Evolutionary conservation across 2,888 invertebrate genomes (phyloP).

Genomic region (Chrysotoxum bicinctum): DNA sequence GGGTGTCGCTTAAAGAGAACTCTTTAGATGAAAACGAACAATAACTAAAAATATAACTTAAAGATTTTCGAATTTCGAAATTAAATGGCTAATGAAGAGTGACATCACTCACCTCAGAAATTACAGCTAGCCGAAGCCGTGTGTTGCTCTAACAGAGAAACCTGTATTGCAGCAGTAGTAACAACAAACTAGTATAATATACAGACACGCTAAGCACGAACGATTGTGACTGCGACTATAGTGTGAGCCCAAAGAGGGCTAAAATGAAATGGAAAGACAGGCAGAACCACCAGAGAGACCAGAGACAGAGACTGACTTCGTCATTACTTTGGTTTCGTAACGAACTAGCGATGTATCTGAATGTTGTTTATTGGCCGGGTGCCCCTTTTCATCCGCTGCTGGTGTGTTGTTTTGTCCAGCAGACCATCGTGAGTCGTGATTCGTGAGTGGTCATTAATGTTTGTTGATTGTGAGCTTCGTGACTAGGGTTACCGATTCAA

Average conservation of each 20-base stretch:
- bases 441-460: slow-evolving; percentile 48
- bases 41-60: slow-evolving; percentile 39
- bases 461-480: slow-evolving; percentile 50
- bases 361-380: slow-evolving; percentile 43
- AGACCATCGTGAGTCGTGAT: slow-evolving; percentile 11
- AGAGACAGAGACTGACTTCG: slow-evolving; percentile 44
- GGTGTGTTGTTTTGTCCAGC: slow-evolving; percentile 13
- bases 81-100: slow-evolving; percentile 49
- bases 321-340: slow-evolving; percentile 68
- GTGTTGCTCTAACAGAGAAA: slow-evolving; percentile 44
- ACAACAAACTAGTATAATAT: slow-evolving; percentile 51
- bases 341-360: slow-evolving; percentile 48
- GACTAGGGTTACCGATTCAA: slow-evolving; percentile 62
- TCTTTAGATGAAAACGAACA: slow-evolving; percentile 24
- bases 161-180: slow-evolving; percentile 39
- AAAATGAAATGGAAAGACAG: slow-evolving; percentile 65
- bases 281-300: neutral
- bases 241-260: slow-evolving; percentile 17
- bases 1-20: neutral
- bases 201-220: slow-evolving; percentile 16
- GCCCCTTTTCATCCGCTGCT: neutral
- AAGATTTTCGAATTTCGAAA: slow-evolving; percentile 62
- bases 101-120: slow-evolving; percentile 68
- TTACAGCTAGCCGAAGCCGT: slow-evolving; percentile 38
- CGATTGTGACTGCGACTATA: neutral